Base-by-base conservation (phyloP, 2,797 vertebrate species). In the Fundulus diaphanus region DNA sequence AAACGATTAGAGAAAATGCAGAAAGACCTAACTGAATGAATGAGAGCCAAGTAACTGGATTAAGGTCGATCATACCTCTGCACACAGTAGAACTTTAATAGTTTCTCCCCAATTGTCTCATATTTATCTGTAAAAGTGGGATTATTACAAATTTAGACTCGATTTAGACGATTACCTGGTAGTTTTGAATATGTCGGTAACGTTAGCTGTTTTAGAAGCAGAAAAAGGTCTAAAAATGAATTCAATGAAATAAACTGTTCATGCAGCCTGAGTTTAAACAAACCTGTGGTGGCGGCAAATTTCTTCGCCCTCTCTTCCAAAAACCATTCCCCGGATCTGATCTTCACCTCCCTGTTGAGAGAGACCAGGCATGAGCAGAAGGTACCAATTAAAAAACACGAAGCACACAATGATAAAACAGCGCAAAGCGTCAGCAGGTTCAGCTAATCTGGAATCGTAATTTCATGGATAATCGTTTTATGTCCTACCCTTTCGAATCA, bases 281-380 rank as follows among this genome's bases (percentile, higher is more conserved):
- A 76, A 98, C 98, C 97, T 96, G 93, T n/a, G 27, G 70, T 93
- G 44, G 76, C n/a, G 8, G 96, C 95, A 80, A 96, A 98, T 87
- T 96, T 99, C 93, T 96, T 97, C 18, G 94, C 94, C 90, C 95
- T 95, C 82, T 97, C 95, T 77, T 97, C 96, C 59, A 97, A 90
- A 90, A 99, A 99, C 98, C 98, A 99, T 18, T 99, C 96, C 63
- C 97, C 98, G 63, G 97, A 96, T 82, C 95, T 95, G 88, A 96
- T 88, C 92, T 97, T 99, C 79, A 98, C 80, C 3, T 97, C 95
- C 89, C 98, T 99, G 93, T 29, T 88, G 91, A 82, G 68, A 66
- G 5, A 73, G n/a, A 68, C 33, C 29, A 7, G 18, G 16, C 1
- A 48, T 31, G 1, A 52, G 65, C 20, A 59, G 54, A 37, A 1